A percentile compares a stretch with the other conserved stretches of the same genome.
Evolutionary conservation across 2,113 vertebrate species (phyloP).

Genomic region (Pangasianodon gigas): DNA sequence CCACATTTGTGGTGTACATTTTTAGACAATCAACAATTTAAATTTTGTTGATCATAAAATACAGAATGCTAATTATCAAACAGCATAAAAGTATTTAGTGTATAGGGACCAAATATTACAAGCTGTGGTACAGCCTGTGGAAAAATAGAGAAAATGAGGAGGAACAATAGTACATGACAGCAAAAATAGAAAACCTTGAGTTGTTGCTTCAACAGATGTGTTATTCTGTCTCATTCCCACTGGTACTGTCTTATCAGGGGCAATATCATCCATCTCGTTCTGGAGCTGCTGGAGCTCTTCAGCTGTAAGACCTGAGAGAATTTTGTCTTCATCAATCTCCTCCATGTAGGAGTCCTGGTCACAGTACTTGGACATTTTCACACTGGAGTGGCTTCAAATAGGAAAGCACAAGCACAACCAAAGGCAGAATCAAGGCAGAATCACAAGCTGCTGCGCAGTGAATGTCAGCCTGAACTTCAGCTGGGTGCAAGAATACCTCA

Average conservation of each 20-base stretch:
- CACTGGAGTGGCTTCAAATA: neutral
- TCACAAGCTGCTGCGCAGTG: constrained; percentile 29
- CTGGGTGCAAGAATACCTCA: constrained; percentile 50
- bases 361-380: constrained; percentile 64
- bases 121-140: neutral
- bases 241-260: constrained; percentile 76
- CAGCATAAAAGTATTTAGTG: neutral
- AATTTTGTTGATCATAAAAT: neutral
- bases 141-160: neutral
- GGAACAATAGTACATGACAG: neutral
- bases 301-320: constrained; percentile 80
- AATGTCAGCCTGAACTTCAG: constrained; percentile 51
- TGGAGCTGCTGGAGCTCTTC: constrained; percentile 83
- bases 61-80: neutral
- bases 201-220: constrained; percentile 5
- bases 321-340: constrained; percentile 79
- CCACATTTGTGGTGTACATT: neutral
- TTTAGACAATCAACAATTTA: neutral
- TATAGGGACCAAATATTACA: neutral
- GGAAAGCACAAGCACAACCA: neutral
- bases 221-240: constrained; percentile 81
- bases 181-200: constrained; percentile 39
- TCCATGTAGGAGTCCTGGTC: constrained; percentile 60
- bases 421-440: neutral
- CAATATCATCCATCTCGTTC: constrained; percentile 83